A percentile compares a stretch with the other conserved stretches of the same genome.
These are phyloP conservation scores for Anthophora plumipes DNA, from an alignment of 2,888 invertebrate species.

Conservation along the genomic window DNA sequence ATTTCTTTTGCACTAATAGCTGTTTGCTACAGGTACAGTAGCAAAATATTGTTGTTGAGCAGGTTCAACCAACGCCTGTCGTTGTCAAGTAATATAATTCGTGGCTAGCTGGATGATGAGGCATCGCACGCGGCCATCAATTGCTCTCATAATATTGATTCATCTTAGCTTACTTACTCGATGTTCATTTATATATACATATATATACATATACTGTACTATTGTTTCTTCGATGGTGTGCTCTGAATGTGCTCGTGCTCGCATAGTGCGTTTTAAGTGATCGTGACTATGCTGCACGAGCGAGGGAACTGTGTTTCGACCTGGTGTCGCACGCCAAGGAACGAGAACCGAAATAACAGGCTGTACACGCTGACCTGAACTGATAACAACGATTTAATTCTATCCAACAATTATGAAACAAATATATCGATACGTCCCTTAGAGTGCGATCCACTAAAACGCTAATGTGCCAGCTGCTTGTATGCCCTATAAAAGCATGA, in stretches of 20 bases:
- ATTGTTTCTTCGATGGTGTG: conserved; percentile 66
- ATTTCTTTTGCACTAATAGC: conserved; percentile 97
- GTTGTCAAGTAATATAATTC: conserved; percentile 79
- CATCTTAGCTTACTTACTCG: conserved; percentile 74
- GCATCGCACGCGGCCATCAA: conserved; percentile 82
- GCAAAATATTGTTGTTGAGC: conserved; percentile 71
- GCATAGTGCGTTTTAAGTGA: conserved; percentile 73
- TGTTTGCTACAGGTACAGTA: conserved; percentile 96
- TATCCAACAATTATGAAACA: no score
- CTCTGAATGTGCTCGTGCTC: conserved; percentile 73
- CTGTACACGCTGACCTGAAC: no score
- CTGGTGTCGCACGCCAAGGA: conserved; percentile 48
- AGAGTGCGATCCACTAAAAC: conserved; percentile 60
- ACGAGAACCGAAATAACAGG: not conserved
- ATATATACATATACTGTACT: conserved; percentile 47
- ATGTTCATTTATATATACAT: conserved; percentile 68
- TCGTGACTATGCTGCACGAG: conserved; percentile 73
- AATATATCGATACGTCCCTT: conserved; percentile 42
- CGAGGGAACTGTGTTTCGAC: conserved; percentile 48
- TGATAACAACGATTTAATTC: no score
- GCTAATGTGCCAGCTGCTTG: conserved; percentile 83
- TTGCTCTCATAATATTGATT: conserved; percentile 76
- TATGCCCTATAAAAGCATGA: conserved; percentile 81
- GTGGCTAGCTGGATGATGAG: conserved; percentile 82
- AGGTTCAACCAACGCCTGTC: conserved; percentile 77